These are phyloP conservation scores for Rhagonycha fulva DNA, from an alignment of 2,888 invertebrate genomes.

Conservation along the genomic window DNA sequence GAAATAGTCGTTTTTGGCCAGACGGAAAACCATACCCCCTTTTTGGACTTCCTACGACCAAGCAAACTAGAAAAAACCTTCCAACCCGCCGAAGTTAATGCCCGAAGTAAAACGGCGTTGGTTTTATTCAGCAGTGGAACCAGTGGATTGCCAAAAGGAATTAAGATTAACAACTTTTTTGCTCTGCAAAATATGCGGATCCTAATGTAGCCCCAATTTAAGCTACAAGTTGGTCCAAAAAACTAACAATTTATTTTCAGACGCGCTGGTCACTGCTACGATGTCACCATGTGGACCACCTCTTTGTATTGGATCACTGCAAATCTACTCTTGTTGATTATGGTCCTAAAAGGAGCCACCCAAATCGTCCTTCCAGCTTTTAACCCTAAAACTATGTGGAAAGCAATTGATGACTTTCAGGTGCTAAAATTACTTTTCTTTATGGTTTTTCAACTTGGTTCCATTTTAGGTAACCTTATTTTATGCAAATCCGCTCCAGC, in stretches of 20 bases:
- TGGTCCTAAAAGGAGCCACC: slow-evolving; percentile 36
- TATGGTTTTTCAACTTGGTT: background rate
- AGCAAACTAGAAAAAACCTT: slow-evolving; percentile 27
- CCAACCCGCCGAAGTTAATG: slow-evolving; percentile 19
- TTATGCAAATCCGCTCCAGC: background rate
- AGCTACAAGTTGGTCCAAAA: background rate
- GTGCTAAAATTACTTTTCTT: background rate
- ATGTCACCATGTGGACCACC: slow-evolving; percentile 25
- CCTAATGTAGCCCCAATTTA: background rate
- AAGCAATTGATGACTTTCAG: background rate
- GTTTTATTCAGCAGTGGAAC: slow-evolving; percentile 41
- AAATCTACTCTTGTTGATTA: slow-evolving; percentile 25
- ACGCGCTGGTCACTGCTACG: background rate
- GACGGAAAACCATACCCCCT: slow-evolving; percentile 20
- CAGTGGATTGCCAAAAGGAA: slow-evolving; percentile 40
- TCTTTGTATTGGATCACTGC: slow-evolving; percentile 45
- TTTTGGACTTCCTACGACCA: slow-evolving; percentile 10
- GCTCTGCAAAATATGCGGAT: slow-evolving; percentile 1
- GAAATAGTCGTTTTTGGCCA: slow-evolving; percentile 20
- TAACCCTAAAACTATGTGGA: slow-evolving; percentile 10
- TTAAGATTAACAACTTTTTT: slow-evolving; percentile 33
- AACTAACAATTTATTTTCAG: background rate
- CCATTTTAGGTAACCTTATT: background rate
- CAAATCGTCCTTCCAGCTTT: slow-evolving; percentile 34
- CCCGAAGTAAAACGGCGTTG: slow-evolving; percentile 27